Evolutionary conservation across 2,797 vertebrate species (phyloP), one percentile per base, ranked within the genome.

Genomic region (Rallus crepitans): DNA sequence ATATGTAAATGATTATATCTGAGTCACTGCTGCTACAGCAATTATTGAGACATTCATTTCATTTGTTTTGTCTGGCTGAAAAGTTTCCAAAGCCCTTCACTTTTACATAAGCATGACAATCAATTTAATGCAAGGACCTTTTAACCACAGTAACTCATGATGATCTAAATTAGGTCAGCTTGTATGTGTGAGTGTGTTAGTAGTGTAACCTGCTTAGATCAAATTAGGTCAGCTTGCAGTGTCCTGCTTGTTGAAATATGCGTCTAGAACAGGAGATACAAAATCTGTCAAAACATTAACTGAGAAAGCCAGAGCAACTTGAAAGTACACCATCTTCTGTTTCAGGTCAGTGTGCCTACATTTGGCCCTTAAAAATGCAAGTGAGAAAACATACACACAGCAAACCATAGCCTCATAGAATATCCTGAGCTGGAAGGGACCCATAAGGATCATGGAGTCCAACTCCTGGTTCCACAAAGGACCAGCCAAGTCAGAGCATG

Each of bases 121-220:
- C 21, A 76, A 30, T 82, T 72, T 68, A 81, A 87, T 72, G 31
- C 19, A 83, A 57, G 12, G 70, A 61, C 18, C 28, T 83, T 79
- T 85, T 78, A 79, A 52, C 64, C 83, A 78, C 76, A 82, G 33
- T 20, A 64, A 78, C 1, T 0, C 33, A 68, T 15, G 40, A 92
- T 75, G 65, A 89, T 71, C 82, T 85, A 66, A 97, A 97, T 91
- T 93, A 96, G 96, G 93, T 96, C 89, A 97, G 27, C n/a, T 71
- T 83, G 52, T 86, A 61, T 84, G 83, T 89, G 42, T 63, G 69
- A 75, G 31, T 91, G 65, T 86, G 71, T 89, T 82, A 61, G 53
- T 83, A 82, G 63, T 79, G 48, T 66, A 81, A 75, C 63, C 47
- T 71, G 63, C 81, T 93, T 69, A 61, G 14, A 85, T 86, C 53